These are phyloP conservation scores for Distichodus sexfasciatus DNA, from an alignment of 2,797 vertebrate species.

Conservation along the genomic window DNA sequence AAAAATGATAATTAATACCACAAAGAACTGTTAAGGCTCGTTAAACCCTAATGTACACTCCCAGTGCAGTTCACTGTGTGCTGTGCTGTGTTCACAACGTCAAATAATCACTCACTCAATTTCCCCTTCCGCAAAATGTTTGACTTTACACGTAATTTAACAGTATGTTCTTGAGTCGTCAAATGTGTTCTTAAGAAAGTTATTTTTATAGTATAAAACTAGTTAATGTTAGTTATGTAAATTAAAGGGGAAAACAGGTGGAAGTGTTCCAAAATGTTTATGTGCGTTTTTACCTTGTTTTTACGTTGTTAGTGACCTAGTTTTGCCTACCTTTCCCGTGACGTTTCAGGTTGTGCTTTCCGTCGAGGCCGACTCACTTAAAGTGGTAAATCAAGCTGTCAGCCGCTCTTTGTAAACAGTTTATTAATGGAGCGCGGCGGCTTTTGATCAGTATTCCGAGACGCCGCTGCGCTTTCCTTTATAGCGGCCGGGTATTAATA, in stretches of 20 bases:
- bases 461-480: conserved; percentile 4
- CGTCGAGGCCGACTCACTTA: neutral
- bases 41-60: too few species aligned
- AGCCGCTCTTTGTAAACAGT: neutral
- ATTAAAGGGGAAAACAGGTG: neutral
- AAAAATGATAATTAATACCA: too few species aligned
- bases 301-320: conserved; percentile 1
- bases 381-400: conserved; percentile 6
- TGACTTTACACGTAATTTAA: too few species aligned
- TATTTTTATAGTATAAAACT: too few species aligned
- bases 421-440: neutral
- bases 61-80: too few species aligned
- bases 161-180: too few species aligned
- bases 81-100: too few species aligned
- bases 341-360: conserved; percentile 4
- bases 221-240: too few species aligned
- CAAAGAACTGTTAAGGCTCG: too few species aligned
- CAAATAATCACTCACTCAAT: too few species aligned
- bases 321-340: conserved; percentile 17
- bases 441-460: neutral
- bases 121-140: neutral
- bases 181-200: too few species aligned
- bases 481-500: neutral
- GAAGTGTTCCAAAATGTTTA: conserved; percentile 19
- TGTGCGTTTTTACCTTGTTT: too few species aligned